A percentile compares a stretch with the other conserved stretches of the same genome.
Conservation (phyloP, 2,113 vertebrate genomes). For the Canis aureus region DNA sequence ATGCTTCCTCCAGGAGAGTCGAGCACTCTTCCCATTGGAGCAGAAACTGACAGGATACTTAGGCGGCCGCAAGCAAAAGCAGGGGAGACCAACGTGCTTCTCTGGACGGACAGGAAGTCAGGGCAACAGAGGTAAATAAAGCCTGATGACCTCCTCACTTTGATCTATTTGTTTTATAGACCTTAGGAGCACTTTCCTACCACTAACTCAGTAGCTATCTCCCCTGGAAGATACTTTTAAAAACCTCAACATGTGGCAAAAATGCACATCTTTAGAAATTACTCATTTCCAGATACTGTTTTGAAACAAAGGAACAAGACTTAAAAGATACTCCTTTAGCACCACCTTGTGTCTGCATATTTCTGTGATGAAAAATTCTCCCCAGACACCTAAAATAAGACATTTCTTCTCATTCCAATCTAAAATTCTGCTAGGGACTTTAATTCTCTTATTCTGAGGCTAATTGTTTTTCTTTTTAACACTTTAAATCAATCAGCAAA, state of each 20-base stretch:
- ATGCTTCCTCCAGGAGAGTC: neutral
- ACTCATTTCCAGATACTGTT: neutral
- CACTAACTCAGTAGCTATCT: neutral
- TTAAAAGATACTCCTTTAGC: neutral
- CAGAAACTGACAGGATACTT: neutral
- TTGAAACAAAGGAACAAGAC: neutral
- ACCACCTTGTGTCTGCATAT: slow-evolving; percentile 27
- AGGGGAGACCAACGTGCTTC: fast-evolving
- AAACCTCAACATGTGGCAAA: neutral
- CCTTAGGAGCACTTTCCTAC: neutral
- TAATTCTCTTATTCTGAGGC: neutral
- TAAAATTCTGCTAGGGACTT: neutral
- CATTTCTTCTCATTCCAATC: neutral
- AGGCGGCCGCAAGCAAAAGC: neutral
- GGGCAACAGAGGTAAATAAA: neutral
- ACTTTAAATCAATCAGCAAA: neutral
- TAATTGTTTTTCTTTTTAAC: neutral
- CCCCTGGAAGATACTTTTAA: neutral
- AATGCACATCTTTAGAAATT: neutral
- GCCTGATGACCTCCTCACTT: neutral
- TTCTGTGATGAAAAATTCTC: neutral
- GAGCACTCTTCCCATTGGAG: neutral
- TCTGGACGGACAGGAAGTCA: too few relatives aligned
- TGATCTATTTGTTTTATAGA: neutral
- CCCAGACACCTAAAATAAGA: neutral